phyloP scores from a whole-genome alignment of 2,113 vertebrate genomes.

The Catagonus wagneri region DNA sequence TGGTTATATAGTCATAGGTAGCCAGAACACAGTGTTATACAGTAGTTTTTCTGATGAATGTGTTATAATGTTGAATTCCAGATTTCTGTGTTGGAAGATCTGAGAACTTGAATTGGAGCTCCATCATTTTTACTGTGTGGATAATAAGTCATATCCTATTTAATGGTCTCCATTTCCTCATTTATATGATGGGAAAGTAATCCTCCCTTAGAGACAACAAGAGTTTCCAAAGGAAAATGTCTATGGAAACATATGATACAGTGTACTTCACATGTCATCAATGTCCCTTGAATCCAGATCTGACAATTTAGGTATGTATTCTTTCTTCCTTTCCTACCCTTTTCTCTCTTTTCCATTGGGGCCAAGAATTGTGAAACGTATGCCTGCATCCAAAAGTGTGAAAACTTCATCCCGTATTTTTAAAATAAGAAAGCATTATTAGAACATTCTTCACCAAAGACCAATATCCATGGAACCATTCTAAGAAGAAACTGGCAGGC shows the following conservation, averaged over 20 bases:
- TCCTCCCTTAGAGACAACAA: neutral
- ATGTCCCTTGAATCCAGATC: neutral
- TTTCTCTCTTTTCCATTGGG: neutral
- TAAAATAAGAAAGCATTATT: conserved; percentile 75
- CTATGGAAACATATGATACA: neutral
- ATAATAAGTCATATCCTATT: neutral
- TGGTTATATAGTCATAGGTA: neutral
- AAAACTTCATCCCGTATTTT: neutral
- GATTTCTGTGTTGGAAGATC: neutral
- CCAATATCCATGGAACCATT: conserved; percentile 72
- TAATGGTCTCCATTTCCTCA: neutral
- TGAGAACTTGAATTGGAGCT: neutral
- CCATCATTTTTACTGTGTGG: neutral
- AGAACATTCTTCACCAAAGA: conserved; percentile 76
- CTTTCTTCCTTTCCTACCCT: neutral
- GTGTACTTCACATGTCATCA: neutral
- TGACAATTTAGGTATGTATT: neutral
- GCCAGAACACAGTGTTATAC: neutral
- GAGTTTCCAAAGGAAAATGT: neutral
- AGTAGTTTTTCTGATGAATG: neutral
- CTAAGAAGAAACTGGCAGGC: conserved; percentile 72
- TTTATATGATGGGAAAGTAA: neutral
- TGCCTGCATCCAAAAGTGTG: neutral
- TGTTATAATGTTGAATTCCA: neutral
- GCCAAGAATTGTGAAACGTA: neutral